A percentile compares a stretch with the other conserved stretches of the same genome.
phyloP scores from a whole-genome alignment of 2,888 invertebrate genomes.

The Hirtodrosophila alboralis region DNA sequence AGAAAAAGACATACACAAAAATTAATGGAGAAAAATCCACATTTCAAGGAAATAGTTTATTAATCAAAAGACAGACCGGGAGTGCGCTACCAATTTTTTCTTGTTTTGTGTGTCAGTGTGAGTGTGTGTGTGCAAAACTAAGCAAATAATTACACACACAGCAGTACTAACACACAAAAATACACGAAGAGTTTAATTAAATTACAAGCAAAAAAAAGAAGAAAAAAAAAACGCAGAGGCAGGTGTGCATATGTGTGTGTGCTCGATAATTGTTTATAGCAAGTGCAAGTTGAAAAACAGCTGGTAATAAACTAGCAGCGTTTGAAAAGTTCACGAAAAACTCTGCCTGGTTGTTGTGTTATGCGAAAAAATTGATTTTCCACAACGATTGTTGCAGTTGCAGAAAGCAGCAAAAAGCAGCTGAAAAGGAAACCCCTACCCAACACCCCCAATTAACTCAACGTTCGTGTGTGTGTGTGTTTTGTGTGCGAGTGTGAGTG shows the following conservation, averaged over 20 bases:
- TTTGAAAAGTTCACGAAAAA: constrained; percentile 27
- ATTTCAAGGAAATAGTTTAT: constrained; percentile 23
- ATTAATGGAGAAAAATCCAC: constrained; percentile 35
- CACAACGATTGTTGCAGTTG: constrained; percentile 72
- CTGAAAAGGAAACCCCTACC: constrained; percentile 44
- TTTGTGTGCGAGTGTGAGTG: constrained; percentile 13
- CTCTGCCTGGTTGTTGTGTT: constrained; percentile 30
- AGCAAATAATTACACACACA: constrained; percentile 47
- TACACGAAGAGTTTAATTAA: constrained; percentile 60
- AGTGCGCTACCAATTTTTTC: constrained; percentile 30
- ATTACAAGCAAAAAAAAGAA: constrained; percentile 63
- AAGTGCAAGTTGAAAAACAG: constrained; percentile 39
- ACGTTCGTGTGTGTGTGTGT: constrained; percentile 15
- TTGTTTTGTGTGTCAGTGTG: constrained; percentile 41
- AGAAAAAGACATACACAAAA: constrained; percentile 50
- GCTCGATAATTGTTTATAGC: constrained; percentile 39
- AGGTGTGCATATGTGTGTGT: constrained; percentile 36
- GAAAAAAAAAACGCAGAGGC: constrained; percentile 31
- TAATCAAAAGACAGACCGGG: constrained; percentile 22
- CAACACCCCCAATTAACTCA: constrained; percentile 38
- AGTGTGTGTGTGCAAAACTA: constrained; percentile 56
- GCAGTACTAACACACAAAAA: constrained; percentile 52
- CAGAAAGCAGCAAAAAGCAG: constrained; percentile 44
- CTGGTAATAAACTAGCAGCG: constrained; percentile 29
- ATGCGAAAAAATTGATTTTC: constrained; percentile 75